A percentile compares a stretch with the other conserved stretches of the same genome.
These are phyloP conservation scores for Acrobasis suavella DNA, from an alignment of 2,888 invertebrate species.

Conservation along the genomic window DNA sequence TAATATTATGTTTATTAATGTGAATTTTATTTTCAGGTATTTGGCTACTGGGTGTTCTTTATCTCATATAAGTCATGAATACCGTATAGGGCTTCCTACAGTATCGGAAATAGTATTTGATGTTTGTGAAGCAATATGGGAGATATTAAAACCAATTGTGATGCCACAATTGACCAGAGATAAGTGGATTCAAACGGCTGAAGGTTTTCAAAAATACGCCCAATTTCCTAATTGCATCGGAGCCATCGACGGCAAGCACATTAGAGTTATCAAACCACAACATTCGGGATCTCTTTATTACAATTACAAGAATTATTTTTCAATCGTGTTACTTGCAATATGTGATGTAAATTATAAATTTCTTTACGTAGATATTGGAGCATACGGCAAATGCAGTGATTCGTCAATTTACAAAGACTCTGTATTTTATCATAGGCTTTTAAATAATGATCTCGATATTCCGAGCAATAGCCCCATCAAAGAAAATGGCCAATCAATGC, in stretches of 20 bases:
- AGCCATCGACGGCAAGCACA: constrained; percentile 40
- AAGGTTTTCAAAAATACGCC: constrained; percentile 36
- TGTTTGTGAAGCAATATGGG: constrained; percentile 36
- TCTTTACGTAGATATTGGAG: constrained; percentile 26
- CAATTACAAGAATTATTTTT: constrained; percentile 28
- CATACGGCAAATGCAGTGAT: constrained; percentile 32
- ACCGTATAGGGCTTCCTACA: constrained; percentile 30
- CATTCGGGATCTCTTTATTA: constrained; percentile 25
- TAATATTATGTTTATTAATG: constrained; percentile 8
- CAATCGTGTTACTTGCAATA: constrained; percentile 26
- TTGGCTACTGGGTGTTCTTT: constrained; percentile 39
- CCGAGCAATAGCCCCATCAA: constrained; percentile 21
- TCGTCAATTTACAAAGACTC: constrained; percentile 26
- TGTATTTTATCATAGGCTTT: constrained; percentile 11
- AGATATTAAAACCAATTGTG: constrained; percentile 29
- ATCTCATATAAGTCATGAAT: constrained; percentile 28
- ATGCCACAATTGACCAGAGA: constrained; percentile 35
- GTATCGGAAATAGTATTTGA: constrained; percentile 21
- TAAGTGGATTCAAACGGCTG: constrained; percentile 37
- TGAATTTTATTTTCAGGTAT: constrained; percentile 37
- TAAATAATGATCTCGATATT: constrained; percentile 22
- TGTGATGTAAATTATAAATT: constrained; percentile 23
- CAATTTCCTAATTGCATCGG: constrained; percentile 43
- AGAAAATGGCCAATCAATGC: constrained; percentile 14
- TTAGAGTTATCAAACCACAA: constrained; percentile 32